Percentiles rank a stretch among this genome's conserved stretches.
Conservation (phyloP, 2,113 vertebrate species). For the Corythaeola cristata region DNA sequence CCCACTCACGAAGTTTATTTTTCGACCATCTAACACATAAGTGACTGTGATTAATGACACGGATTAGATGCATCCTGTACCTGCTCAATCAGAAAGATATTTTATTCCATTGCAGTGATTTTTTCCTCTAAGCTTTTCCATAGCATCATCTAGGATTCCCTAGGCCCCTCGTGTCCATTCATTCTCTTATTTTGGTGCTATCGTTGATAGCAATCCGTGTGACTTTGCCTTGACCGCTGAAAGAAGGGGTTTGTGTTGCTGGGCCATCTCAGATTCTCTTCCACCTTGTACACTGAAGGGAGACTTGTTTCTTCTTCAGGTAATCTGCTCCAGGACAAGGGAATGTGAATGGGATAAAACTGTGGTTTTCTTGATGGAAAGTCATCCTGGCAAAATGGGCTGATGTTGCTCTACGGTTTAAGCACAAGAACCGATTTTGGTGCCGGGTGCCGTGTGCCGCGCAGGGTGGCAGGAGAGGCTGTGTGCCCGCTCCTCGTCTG, state of each 20-base stretch:
- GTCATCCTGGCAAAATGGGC: not conserved
- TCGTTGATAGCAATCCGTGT: not conserved
- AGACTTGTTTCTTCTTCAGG: not conserved
- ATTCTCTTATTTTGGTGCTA: rapidly evolving
- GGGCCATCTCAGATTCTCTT: not conserved
- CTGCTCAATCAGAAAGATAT: not conserved
- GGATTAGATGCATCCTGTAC: not conserved
- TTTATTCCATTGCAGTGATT: not conserved
- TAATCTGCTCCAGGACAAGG: not conserved
- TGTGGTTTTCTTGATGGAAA: not conserved
- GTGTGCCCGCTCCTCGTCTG: not conserved
- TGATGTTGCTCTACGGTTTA: not conserved
- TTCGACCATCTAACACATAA: not conserved
- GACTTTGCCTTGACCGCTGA: not conserved
- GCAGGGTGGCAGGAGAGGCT: not conserved
- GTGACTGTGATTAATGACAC: not conserved
- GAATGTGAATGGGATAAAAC: not conserved
- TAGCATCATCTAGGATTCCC: not conserved
- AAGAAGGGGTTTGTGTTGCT: not conserved
- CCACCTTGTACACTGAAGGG: rapidly evolving
- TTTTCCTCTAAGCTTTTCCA: not conserved
- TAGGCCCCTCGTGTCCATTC: not conserved
- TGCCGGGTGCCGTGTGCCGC: not conserved
- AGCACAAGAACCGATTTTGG: rapidly evolving
- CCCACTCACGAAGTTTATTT: not conserved